Percentiles rank a stretch among this genome's conserved stretches.
These are phyloP conservation scores for Aethina tumida DNA, from an alignment of 1,140 invertebrate species.

Conservation along the genomic window DNA sequence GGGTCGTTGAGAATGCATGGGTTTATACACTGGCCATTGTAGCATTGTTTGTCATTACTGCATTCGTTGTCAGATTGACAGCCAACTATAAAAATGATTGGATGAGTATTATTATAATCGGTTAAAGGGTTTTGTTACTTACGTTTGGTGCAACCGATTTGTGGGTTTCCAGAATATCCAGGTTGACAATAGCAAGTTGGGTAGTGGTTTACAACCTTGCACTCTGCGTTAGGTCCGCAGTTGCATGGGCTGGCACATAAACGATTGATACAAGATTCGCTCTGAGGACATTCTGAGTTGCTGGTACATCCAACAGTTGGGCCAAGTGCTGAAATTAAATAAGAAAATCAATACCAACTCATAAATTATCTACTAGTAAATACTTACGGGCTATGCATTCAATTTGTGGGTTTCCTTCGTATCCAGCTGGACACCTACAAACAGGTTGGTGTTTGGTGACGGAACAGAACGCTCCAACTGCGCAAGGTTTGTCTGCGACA, in stretches of 20 bases:
- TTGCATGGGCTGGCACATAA: conserved; percentile 73
- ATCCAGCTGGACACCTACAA: conserved; percentile 70
- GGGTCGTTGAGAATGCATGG: conserved; percentile 67
- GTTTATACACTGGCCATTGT: conserved; percentile 70
- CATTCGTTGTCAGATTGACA: conserved; percentile 77
- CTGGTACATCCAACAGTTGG: conserved; percentile 60
- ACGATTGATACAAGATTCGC: conserved; percentile 70
- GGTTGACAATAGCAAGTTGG: conserved; percentile 68
- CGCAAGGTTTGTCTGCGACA: conserved; percentile 53
- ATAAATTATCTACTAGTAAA: neutral
- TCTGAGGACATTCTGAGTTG: conserved; percentile 66
- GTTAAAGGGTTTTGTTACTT: conserved; percentile 20
- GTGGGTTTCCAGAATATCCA: conserved; percentile 74
- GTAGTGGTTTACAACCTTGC: conserved; percentile 68
- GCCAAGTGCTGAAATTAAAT: conserved; percentile 39
- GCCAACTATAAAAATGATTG: conserved; percentile 18
- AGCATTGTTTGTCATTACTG: conserved; percentile 62
- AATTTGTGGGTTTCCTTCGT: conserved; percentile 60
- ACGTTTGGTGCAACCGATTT: conserved; percentile 67
- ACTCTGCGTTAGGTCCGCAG: conserved; percentile 73
- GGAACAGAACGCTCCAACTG: conserved; percentile 65
- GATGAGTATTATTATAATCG: conserved; percentile 4
- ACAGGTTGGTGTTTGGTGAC: conserved; percentile 61
- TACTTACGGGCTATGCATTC: conserved; percentile 69
- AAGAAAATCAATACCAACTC: conserved; percentile 9